Percentiles rank a stretch among this genome's conserved stretches.
phyloP scores from a whole-genome alignment of 2,797 vertebrate species.

The Microctenopoma lineatum region DNA sequence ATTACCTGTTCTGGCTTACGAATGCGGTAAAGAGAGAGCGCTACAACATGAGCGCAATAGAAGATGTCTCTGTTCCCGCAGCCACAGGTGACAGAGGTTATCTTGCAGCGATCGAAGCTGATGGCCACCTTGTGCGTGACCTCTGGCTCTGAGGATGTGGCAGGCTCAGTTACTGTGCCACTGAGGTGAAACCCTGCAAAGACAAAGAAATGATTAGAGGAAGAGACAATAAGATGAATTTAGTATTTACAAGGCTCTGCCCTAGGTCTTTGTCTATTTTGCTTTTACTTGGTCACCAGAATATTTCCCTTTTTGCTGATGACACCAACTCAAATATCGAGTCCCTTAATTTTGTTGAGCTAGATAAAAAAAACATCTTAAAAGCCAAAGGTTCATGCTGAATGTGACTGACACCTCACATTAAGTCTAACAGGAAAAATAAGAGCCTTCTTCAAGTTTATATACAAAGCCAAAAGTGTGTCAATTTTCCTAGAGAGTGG shows the following conservation, averaged over 20 bases:
- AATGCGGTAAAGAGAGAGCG: slow-evolving; percentile 97
- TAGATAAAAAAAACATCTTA: too few relatives aligned
- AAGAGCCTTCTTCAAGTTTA: too few relatives aligned
- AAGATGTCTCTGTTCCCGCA: slow-evolving; percentile 99
- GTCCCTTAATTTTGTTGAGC: too few relatives aligned
- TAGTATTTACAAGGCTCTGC: not conserved
- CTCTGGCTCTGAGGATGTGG: slow-evolving; percentile 90
- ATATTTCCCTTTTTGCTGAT: too few relatives aligned
- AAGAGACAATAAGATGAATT: slow-evolving; percentile 7
- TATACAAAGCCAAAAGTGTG: not conserved
- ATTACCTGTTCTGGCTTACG: slow-evolving; percentile 96
- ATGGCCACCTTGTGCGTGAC: slow-evolving; percentile 97
- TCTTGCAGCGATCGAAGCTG: slow-evolving; percentile 99
- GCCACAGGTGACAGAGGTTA: slow-evolving; percentile 97
- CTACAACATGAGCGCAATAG: slow-evolving; percentile 98
- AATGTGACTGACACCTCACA: too few relatives aligned
- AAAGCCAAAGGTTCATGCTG: too few relatives aligned
- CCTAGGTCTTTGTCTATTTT: too few relatives aligned
- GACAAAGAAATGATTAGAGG: slow-evolving; percentile 15
- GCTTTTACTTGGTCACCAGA: too few relatives aligned
- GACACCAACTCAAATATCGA: too few relatives aligned
- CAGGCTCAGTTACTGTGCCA: slow-evolving; percentile 94
- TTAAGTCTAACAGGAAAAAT: too few relatives aligned
- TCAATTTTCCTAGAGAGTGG: too few relatives aligned
- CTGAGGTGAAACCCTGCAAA: slow-evolving; percentile 95